Evolutionary conservation across 2,888 invertebrate genomes (phyloP), one percentile per base, ranked within the genome.

Genomic region (Harpalus rufipes): DNA sequence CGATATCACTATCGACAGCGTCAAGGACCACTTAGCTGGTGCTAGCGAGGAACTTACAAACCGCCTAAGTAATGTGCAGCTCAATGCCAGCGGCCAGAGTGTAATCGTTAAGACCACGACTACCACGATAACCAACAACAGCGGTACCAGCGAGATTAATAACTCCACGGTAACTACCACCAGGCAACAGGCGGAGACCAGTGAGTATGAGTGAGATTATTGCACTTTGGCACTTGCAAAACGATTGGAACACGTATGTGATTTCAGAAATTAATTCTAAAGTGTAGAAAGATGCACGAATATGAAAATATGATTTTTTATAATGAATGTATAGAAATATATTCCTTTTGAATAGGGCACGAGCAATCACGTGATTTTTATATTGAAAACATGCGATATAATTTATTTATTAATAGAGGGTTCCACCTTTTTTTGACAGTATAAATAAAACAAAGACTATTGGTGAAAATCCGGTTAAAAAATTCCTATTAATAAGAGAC

Each of bases 1-100:
- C 14, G 98, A 98, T 91, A 97, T 98, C 90, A 98, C 98, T 3
- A 96, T 98, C 87, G 98, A 98, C 92, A 98, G 97, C 41, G 97
- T 98, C 78, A 95, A 96, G 87, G 97, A 97, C 91, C 97, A 98
- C 92, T 93, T 96, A 85, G 87, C 86, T 8, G 90, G 89, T 56
- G 89, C 90, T 85, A 90, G 90, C 86, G 91, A 91, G 87, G 91
- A 91, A 86, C 87, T 91, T 59, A 89, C 89, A 80, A 89, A 89
- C 86, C 89, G 90, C 79, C 87, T 90, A 86, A 88, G 89, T 68
- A 89, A 89, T 86, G 86, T 90, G 84, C 78, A 85, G 32, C 59
- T 85, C n/a, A 85, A 85, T 21, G 74, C 86, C 56, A 78, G 86
- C 63, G 81, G 84, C 91, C 92, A 87, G 92, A 92, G 92, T 41